phyloP scores from a whole-genome alignment of 2,797 vertebrate genomes.

The Coranthus polyacanthus region DNA sequence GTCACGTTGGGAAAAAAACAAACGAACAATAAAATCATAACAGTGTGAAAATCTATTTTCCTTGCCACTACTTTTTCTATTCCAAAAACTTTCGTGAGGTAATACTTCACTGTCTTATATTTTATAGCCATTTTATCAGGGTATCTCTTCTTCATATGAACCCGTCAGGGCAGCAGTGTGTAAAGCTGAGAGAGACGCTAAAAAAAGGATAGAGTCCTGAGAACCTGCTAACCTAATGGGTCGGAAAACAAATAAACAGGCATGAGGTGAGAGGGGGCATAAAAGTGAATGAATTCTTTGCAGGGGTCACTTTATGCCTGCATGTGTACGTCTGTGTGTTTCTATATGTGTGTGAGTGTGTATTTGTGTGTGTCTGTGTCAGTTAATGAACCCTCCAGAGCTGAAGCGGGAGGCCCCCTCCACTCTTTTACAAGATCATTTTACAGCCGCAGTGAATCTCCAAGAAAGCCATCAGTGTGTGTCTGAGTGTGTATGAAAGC shows the following conservation, averaged over 20 bases:
- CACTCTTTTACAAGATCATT: constrained; percentile 65
- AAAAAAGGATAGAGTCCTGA: constrained; percentile 56
- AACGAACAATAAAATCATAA: too few relatives aligned
- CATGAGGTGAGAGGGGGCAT: constrained; percentile 64
- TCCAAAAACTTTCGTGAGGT: constrained; percentile 2
- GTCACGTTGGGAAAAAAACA: too few relatives aligned
- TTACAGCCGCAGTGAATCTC: constrained; percentile 74
- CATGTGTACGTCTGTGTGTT: constrained; percentile 3
- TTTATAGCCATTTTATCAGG: constrained; percentile 24
- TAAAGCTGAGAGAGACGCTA: constrained; percentile 25
- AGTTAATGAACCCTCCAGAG: constrained; percentile 70
- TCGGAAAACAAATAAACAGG: constrained; percentile 79
- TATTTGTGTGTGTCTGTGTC: constrained; percentile 22
- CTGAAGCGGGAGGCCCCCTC: constrained; percentile 21
- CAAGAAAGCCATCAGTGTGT: constrained; percentile 65
- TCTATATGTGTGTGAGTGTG: constrained; percentile 4
- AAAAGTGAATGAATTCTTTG: constrained; percentile 76
- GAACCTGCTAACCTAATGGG: constrained; percentile 69
- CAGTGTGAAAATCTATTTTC: too few relatives aligned
- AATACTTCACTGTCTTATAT: constrained; percentile 6
- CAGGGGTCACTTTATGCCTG: constrained; percentile 66
- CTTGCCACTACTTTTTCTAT: too few relatives aligned
- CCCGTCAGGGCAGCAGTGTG: background rate
- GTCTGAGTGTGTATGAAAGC: constrained; percentile 55
- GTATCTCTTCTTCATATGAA: background rate